phyloP scores from a whole-genome alignment of 2,113 vertebrate genomes.

The Ibidorhyncha struthersii region DNA sequence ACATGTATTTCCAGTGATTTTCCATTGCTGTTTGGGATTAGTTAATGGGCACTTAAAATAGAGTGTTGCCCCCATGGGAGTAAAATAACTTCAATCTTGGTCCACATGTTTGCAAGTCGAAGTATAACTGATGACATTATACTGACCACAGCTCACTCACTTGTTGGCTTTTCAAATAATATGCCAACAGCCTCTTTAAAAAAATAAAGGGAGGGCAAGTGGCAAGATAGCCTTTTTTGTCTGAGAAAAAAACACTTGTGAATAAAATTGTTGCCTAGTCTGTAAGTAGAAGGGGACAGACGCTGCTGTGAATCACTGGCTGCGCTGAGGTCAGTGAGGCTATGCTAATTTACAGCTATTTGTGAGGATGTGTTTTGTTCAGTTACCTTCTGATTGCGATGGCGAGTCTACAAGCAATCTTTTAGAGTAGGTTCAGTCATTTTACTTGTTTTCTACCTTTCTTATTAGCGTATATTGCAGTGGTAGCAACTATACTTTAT shows the following conservation, averaged over 20 bases:
- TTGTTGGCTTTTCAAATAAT: conserved; percentile 47
- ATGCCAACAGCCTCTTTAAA: not conserved
- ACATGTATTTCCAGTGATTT: conserved; percentile 56
- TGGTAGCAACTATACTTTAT: not conserved
- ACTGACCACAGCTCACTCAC: conserved; percentile 24
- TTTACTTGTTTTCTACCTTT: not conserved
- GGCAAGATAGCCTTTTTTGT: not conserved
- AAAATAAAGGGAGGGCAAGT: not conserved
- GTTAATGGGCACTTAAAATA: conserved; percentile 73
- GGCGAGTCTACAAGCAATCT: not conserved
- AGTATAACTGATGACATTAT: conserved; percentile 39
- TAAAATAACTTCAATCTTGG: conserved; percentile 58
- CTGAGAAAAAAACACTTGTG: not conserved
- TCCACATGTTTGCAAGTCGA: not conserved
- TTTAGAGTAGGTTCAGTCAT: not conserved
- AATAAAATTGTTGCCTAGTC: not conserved
- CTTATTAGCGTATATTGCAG: not conserved
- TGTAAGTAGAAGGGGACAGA: not conserved
- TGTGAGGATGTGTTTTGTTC: not conserved
- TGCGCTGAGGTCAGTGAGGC: not conserved
- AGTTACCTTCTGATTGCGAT: not conserved
- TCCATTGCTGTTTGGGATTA: conserved; percentile 53
- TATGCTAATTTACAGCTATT: not conserved
- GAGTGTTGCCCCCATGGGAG: conserved; percentile 59
- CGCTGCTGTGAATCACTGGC: not conserved